A percentile compares a stretch with the other conserved stretches of the same genome.
phyloP scores from a whole-genome alignment of 2,888 invertebrate genomes.

The Tipula helvola region DNA sequence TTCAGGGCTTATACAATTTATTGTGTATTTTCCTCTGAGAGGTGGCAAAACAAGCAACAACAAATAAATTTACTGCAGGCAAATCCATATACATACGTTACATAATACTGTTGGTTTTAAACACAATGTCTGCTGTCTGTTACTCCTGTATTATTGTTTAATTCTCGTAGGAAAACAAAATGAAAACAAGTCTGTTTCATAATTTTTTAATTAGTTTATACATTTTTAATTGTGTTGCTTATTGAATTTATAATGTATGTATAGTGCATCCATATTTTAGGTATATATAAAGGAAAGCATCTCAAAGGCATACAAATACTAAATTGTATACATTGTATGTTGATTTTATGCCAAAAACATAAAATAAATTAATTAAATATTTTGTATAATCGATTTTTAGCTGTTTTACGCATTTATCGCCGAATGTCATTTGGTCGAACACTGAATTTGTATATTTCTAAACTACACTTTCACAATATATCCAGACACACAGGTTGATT shows the following conservation, averaged over 20 bases:
- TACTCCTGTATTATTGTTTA: background rate
- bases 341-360: background rate
- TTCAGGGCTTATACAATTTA: background rate
- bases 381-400: background rate
- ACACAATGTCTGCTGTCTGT: background rate
- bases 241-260: background rate
- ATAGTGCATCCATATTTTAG: background rate
- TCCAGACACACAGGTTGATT: too few relatives aligned
- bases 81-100: background rate
- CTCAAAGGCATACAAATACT: background rate
- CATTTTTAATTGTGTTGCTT: background rate
- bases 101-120: background rate
- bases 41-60: background rate
- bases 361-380: background rate
- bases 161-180: background rate
- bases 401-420: background rate
- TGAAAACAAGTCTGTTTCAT: background rate
- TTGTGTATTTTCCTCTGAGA: background rate
- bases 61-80: background rate
- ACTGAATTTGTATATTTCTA: too few relatives aligned
- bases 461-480: too few relatives aligned
- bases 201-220: background rate
- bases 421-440: background rate
- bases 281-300: background rate
- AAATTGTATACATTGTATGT: background rate